Evolutionary conservation across 2,113 vertebrate species (phyloP).

Genomic region (Caloenas nicobarica): DNA sequence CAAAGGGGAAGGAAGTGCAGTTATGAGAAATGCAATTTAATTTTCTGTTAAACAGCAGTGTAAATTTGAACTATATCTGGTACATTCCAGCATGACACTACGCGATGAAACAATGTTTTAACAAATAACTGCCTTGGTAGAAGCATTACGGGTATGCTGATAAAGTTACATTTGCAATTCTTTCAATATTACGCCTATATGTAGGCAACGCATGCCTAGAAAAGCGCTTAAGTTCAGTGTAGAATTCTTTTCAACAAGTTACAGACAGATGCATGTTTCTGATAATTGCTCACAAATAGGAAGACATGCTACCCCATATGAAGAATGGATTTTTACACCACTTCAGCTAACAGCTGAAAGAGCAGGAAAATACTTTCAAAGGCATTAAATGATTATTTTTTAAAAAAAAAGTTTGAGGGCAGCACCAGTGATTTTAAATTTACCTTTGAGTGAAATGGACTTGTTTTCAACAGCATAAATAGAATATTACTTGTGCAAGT

Average conservation of each 20-base stretch:
- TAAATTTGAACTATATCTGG: not conserved
- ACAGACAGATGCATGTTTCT: not conserved
- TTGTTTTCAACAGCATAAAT: not conserved
- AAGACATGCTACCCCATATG: not conserved
- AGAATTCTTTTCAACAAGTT: conserved; percentile 16
- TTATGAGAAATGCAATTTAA: conserved; percentile 19
- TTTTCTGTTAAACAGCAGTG: conserved; percentile 20
- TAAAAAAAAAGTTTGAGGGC: not conserved
- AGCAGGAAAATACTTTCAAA: not conserved
- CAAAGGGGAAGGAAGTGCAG: conserved; percentile 53
- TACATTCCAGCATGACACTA: not conserved
- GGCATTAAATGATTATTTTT: not conserved
- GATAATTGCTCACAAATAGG: not conserved
- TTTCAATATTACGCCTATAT: not conserved
- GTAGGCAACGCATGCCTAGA: not conserved
- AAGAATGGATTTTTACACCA: conserved; percentile 1
- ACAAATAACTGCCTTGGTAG: not conserved
- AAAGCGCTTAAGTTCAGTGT: not conserved
- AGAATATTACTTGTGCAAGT: not conserved
- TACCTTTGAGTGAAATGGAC: not conserved
- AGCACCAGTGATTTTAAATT: not conserved
- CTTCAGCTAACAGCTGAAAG: not conserved
- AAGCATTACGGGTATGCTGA: not conserved
- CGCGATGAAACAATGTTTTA: not conserved
- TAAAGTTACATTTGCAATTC: not conserved